Conservation (phyloP, 2,888 invertebrate genomes). For the Dione juno region DNA sequence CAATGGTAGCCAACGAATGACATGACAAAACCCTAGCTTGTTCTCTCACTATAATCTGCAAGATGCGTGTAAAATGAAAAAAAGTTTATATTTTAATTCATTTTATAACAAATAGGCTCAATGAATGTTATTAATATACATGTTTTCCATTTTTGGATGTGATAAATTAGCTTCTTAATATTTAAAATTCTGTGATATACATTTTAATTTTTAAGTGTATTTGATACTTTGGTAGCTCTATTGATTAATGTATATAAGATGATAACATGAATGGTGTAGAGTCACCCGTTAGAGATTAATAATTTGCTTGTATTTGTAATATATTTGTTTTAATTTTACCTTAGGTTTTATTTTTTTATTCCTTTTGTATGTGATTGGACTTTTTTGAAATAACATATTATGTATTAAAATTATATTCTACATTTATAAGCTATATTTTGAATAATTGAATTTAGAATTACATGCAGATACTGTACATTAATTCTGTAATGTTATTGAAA, state of each 20-base stretch:
- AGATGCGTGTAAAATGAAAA: too few relatives aligned
- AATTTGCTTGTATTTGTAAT: not conserved
- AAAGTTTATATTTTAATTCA: not conserved
- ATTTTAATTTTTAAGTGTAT: not conserved
- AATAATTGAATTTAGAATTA: too few relatives aligned
- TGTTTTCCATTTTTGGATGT: constrained; percentile 3
- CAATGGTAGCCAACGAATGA: too few relatives aligned
- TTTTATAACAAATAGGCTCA: not conserved
- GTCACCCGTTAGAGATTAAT: not conserved
- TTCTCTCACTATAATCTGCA: too few relatives aligned
- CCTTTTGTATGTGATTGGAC: too few relatives aligned
- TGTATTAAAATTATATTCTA: too few relatives aligned
- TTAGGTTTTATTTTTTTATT: too few relatives aligned
- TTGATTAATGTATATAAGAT: not conserved
- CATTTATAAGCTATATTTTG: too few relatives aligned
- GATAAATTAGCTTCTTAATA: constrained; percentile 2
- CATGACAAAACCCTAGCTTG: too few relatives aligned
- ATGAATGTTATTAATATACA: not conserved
- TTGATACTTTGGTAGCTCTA: constrained; percentile 4
- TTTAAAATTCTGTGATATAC: not conserved
- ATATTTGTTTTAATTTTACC: not conserved
- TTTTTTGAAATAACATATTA: too few relatives aligned
- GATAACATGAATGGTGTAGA: not conserved
- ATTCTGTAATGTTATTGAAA: too few relatives aligned
- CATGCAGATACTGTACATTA: too few relatives aligned